These are phyloP conservation scores for Stigmatopora argus DNA, from an alignment of 2,113 vertebrate species.

Conservation along the genomic window DNA sequence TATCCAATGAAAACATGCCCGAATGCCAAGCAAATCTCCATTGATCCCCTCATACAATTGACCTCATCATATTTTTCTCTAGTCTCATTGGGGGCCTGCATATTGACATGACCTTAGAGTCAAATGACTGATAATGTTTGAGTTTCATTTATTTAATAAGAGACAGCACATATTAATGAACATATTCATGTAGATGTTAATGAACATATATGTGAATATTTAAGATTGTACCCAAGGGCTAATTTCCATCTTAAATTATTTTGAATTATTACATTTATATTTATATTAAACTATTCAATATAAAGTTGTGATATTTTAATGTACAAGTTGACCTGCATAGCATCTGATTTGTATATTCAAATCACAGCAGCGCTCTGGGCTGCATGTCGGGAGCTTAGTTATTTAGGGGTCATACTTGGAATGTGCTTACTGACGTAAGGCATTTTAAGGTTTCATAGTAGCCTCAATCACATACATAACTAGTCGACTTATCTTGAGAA, in stretches of 20 bases:
- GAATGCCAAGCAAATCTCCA: slow-evolving; percentile 31
- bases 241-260: too few relatives aligned
- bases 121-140: slow-evolving; percentile 10
- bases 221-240: too few relatives aligned
- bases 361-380: slow-evolving; percentile 3
- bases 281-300: too few relatives aligned
- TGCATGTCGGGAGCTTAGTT: neutral
- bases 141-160: neutral
- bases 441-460: neutral
- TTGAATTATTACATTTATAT: too few relatives aligned
- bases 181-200: too few relatives aligned
- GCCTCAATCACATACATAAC: too few relatives aligned
- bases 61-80: slow-evolving; percentile 28
- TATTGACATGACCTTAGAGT: slow-evolving; percentile 37
- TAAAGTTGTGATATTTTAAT: slow-evolving; percentile 27
- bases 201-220: too few relatives aligned
- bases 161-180: slow-evolving; percentile 29
- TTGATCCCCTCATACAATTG: slow-evolving; percentile 24
- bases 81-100: slow-evolving; percentile 31
- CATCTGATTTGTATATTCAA: slow-evolving; percentile 24
- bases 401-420: neutral
- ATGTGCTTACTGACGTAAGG: neutral
- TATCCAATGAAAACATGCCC: slow-evolving; percentile 39
- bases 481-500: too few relatives aligned
- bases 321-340: slow-evolving; percentile 12